A percentile compares a stretch with the other conserved stretches of the same genome.
Evolutionary conservation across 2,888 invertebrate species (phyloP).

Genomic region (Apamea sordens): DNA sequence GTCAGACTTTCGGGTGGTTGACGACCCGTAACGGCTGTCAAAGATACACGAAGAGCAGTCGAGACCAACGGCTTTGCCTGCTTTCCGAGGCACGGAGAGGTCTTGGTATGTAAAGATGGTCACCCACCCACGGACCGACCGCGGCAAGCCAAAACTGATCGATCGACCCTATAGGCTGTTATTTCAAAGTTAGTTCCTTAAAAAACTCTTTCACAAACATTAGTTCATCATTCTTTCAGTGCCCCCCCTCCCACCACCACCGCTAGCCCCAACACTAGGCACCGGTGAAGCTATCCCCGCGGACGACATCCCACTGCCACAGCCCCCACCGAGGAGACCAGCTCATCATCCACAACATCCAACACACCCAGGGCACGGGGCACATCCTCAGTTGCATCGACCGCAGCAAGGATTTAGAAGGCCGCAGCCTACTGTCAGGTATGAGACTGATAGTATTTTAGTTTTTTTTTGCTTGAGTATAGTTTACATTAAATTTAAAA

Average conservation of each 20-base stretch:
- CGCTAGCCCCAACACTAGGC: slow-evolving; percentile 79
- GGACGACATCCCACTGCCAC: slow-evolving; percentile 85
- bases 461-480: too few species aligned
- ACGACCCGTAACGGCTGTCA: too few species aligned
- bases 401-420: slow-evolving; percentile 91
- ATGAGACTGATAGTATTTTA: slow-evolving; percentile 4
- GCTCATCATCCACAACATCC: slow-evolving; percentile 59
- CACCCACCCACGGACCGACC: too few species aligned
- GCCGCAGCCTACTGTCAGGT: slow-evolving; percentile 93
- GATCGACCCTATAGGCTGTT: not conserved
- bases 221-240: slow-evolving; percentile 56
- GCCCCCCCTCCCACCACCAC: slow-evolving; percentile 71
- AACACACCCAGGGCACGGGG: slow-evolving; percentile 14
- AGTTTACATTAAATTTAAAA: too few species aligned
- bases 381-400: slow-evolving; percentile 58
- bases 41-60: too few species aligned
- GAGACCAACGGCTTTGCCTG: too few species aligned
- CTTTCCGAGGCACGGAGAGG: too few species aligned
- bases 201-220: not conserved
- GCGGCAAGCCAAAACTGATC: too few species aligned
- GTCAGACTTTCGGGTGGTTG: too few species aligned
- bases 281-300: slow-evolving; percentile 93
- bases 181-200: not conserved
- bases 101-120: too few species aligned
- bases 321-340: slow-evolving; percentile 74